Conservation (phyloP, 2,797 vertebrate genomes). For the Gouania willdenowi region DNA sequence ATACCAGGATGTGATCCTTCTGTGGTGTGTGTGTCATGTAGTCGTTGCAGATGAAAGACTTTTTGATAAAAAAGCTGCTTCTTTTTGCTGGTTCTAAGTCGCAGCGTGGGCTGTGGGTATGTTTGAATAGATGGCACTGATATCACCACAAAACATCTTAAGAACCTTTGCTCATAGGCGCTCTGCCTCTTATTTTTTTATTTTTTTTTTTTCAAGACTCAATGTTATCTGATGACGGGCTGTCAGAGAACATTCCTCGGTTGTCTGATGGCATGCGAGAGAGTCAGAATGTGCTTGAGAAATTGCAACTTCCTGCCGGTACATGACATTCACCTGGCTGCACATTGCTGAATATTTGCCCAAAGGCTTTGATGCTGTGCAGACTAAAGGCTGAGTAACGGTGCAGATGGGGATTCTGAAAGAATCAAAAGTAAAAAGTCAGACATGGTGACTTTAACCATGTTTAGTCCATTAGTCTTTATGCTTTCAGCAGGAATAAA, state of each 20-base stretch:
- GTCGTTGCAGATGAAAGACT: slow-evolving; percentile 54
- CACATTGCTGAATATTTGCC: slow-evolving; percentile 3
- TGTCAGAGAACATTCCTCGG: background rate
- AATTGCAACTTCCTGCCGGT: slow-evolving; percentile 8
- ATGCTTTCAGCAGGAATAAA: no score
- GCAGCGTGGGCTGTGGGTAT: slow-evolving; percentile 19
- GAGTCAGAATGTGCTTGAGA: slow-evolving; percentile 21
- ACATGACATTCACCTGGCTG: slow-evolving; percentile 5
- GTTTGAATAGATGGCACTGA: slow-evolving; percentile 18
- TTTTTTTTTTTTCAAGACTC: slow-evolving; percentile 9
- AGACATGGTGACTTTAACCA: background rate
- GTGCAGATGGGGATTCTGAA: background rate
- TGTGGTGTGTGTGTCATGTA: slow-evolving; percentile 22
- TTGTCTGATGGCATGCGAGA: slow-evolving; percentile 23
- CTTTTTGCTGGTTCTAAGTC: slow-evolving; percentile 55
- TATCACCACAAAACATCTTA: background rate
- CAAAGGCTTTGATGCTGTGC: slow-evolving; percentile 4
- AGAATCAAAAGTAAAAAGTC: background rate
- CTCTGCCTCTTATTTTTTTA: no score
- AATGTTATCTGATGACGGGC: slow-evolving; percentile 22
- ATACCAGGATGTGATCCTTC: no score
- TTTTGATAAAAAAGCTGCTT: slow-evolving; percentile 64
- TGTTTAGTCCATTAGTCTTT: no score
- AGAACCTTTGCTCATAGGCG: slow-evolving; percentile 6
- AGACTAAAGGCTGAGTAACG: slow-evolving; percentile 1